phyloP scores from a whole-genome alignment of 2,113 vertebrate genomes.

The Verasper variegatus region DNA sequence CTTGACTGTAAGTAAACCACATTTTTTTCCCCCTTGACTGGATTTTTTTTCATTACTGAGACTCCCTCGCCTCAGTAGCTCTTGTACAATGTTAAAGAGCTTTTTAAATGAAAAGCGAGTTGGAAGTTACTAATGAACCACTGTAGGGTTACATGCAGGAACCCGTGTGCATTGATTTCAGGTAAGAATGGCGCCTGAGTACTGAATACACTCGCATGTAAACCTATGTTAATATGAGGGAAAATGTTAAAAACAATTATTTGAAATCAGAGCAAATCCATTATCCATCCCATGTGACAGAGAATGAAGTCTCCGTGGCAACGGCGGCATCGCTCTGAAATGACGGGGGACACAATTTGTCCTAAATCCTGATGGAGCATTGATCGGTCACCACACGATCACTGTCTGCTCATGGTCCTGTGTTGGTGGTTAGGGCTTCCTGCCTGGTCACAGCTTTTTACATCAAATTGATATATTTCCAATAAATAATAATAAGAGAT shows the following conservation, averaged over 20 bases:
- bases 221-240: too few species aligned
- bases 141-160: not conserved
- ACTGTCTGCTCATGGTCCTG: too few species aligned
- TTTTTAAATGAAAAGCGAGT: not conserved
- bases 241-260: too few species aligned
- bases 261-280: too few species aligned
- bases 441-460: too few species aligned
- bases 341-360: not conserved
- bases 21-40: too few species aligned
- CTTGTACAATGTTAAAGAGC: not conserved
- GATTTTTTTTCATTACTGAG: not conserved
- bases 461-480: too few species aligned
- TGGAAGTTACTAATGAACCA: not conserved
- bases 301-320: not conserved
- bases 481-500: too few species aligned
- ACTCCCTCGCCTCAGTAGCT: not conserved
- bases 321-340: not conserved
- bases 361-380: not conserved
- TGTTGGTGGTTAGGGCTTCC: too few species aligned
- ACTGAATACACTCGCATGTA: too few species aligned
- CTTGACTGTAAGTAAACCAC: constrained; percentile 89
- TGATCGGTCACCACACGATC: too few species aligned
- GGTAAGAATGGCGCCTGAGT: not conserved
- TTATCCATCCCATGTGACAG: not conserved
- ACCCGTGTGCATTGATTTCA: not conserved